phyloP scores from a whole-genome alignment of 2,113 vertebrate genomes.

The Dendropsophus ebraccatus region DNA sequence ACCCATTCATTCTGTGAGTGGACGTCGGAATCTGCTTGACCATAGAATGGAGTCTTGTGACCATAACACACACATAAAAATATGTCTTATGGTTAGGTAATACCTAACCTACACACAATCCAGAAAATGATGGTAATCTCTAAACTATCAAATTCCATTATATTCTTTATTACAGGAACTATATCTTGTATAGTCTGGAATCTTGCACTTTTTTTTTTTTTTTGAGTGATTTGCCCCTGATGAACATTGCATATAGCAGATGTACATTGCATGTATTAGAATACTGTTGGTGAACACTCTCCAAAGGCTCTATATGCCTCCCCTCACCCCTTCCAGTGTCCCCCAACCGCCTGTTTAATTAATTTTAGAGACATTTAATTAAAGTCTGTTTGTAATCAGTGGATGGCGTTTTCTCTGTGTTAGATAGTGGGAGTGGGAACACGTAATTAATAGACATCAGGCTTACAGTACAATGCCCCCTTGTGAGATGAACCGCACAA shows the following conservation, averaged over 20 bases:
- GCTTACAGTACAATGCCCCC: constrained; percentile 7
- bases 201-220: background rate
- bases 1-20: too few species aligned
- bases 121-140: too few species aligned
- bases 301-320: background rate
- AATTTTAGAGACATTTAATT: constrained; percentile 55
- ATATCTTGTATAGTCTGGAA: background rate
- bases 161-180: background rate
- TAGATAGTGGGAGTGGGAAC: constrained; percentile 28
- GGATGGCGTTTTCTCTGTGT: constrained; percentile 6
- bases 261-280: background rate
- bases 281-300: background rate
- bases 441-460: constrained; percentile 38
- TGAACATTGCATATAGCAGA: background rate
- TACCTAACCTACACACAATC: too few species aligned
- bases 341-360: constrained; percentile 38
- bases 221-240: background rate
- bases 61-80: too few species aligned
- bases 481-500: constrained; percentile 22
- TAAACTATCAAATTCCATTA: background rate
- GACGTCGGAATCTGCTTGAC: too few species aligned
- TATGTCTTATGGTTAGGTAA: too few species aligned
- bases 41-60: too few species aligned
- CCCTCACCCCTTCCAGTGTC: background rate
- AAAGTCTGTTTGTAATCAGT: constrained; percentile 31